Evolutionary conservation across 1,140 invertebrate genomes (phyloP).

Genomic region (Patella vulgata): DNA sequence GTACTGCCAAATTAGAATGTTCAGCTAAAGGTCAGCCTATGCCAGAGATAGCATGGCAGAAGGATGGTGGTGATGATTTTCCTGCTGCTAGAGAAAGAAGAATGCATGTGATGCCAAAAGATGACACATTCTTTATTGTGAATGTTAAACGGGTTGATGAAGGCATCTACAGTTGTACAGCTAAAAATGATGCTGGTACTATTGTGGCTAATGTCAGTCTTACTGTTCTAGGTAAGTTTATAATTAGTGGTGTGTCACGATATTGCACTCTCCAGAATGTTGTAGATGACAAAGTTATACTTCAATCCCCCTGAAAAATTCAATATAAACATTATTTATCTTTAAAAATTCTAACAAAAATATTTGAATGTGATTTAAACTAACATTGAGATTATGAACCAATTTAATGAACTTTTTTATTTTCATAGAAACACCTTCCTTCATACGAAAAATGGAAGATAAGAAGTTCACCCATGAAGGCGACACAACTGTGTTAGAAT

Average conservation of each 20-base stretch:
- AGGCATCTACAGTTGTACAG: conserved; percentile 93
- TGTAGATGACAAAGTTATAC: background rate
- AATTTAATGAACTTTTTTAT: conserved; percentile 2
- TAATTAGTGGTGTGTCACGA: background rate
- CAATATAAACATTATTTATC: too few species aligned
- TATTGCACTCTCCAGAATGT: background rate
- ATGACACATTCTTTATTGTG: conserved; percentile 92
- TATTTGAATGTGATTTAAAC: too few species aligned
- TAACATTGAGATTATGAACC: too few species aligned
- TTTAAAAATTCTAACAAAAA: too few species aligned
- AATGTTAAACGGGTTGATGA: conserved; percentile 88
- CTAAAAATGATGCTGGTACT: conserved; percentile 86
- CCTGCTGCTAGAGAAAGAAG: conserved; percentile 92
- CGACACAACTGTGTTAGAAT: conserved; percentile 85
- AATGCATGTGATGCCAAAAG: conserved; percentile 90
- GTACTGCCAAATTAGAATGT: conserved; percentile 89
- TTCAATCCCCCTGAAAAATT: too few species aligned
- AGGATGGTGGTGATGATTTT: conserved; percentile 83
- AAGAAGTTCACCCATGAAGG: conserved; percentile 83
- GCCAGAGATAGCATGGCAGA: conserved; percentile 92
- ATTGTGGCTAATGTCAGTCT: conserved; percentile 90
- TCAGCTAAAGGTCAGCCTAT: conserved; percentile 87
- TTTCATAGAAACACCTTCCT: conserved; percentile 80
- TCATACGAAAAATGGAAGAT: conserved; percentile 81
- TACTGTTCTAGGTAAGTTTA: conserved; percentile 78